A percentile compares a stretch with the other conserved stretches of the same genome.
These are phyloP conservation scores for Pseudomyrmex concolor DNA, from an alignment of 1,140 invertebrate species.

Conservation along the genomic window DNA sequence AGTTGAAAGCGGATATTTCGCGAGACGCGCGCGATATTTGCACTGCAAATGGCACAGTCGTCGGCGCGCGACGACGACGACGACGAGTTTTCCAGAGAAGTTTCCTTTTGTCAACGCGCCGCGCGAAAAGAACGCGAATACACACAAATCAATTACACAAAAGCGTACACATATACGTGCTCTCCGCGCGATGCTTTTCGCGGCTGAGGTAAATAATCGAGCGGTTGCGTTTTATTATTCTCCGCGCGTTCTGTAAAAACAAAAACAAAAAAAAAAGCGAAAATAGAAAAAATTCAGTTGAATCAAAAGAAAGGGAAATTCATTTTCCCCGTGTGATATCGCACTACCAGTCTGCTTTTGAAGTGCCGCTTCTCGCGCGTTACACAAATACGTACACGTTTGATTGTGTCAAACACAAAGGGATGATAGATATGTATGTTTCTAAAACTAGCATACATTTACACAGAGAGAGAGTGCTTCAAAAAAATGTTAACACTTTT, in stretches of 20 bases:
- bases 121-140: not conserved
- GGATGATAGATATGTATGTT: too few relatives aligned
- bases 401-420: constrained; percentile 1
- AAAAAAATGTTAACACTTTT: too few relatives aligned
- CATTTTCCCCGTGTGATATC: not conserved
- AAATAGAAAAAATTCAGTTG: not conserved
- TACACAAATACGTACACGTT: too few relatives aligned
- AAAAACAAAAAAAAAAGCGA: not conserved
- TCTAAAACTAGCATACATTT: too few relatives aligned
- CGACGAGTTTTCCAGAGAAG: constrained; percentile 24
- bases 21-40: constrained; percentile 14
- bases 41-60: constrained; percentile 39
- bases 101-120: constrained; percentile 29
- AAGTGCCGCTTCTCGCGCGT: too few relatives aligned
- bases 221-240: not conserved
- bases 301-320: not conserved
- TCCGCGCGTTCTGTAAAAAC: constrained; percentile 1
- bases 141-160: constrained; percentile 40
- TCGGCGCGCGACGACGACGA: not conserved
- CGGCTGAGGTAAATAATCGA: not conserved
- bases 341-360: not conserved
- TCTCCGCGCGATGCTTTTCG: not conserved
- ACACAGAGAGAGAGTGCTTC: too few relatives aligned
- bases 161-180: not conserved
- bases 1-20: constrained; percentile 38